Conservation (phyloP, 1,140 invertebrate species). For the Neodiprion fabricii region DNA sequence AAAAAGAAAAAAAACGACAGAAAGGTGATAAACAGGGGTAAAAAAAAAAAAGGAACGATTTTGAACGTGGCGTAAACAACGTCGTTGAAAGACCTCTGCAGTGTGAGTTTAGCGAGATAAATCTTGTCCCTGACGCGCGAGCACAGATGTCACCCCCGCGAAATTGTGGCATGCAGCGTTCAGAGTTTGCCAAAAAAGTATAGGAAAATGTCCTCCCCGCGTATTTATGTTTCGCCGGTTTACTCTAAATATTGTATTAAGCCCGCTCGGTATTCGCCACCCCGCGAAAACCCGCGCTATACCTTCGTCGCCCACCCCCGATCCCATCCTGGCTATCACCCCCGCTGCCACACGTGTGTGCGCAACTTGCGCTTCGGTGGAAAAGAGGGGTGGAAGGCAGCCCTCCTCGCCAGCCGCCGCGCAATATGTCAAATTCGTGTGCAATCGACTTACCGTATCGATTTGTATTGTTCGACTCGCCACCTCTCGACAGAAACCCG, state of each 20-base stretch:
- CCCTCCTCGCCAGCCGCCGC: slow-evolving; percentile 22
- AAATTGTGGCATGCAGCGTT: neutral
- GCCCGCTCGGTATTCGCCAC: slow-evolving; percentile 40
- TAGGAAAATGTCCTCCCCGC: slow-evolving; percentile 36
- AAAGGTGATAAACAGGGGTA: too few relatives aligned
- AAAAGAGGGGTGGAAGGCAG: slow-evolving; percentile 16
- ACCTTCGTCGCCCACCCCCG: neutral
- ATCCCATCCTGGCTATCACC: neutral
- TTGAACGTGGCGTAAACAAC: slow-evolving; percentile 5
- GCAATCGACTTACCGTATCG: slow-evolving; percentile 33
- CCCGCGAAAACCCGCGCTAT: neutral
- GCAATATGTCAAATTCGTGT: slow-evolving; percentile 32
- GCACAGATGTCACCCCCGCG: neutral
- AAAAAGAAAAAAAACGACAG: too few relatives aligned
- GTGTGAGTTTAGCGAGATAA: neutral
- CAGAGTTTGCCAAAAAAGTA: slow-evolving; percentile 10
- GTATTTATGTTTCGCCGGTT: slow-evolving; percentile 27
- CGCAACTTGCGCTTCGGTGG: neutral
- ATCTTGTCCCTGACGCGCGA: neutral
- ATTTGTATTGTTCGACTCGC: slow-evolving; percentile 31
- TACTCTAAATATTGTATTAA: slow-evolving; percentile 50
- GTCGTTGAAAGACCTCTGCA: slow-evolving; percentile 3
- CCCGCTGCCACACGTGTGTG: neutral
- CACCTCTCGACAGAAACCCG: slow-evolving; percentile 27
- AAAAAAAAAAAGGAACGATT: too few relatives aligned